Evolutionary conservation across 1,140 invertebrate species (phyloP).

Genomic region (Drosophila paulistorum): DNA sequence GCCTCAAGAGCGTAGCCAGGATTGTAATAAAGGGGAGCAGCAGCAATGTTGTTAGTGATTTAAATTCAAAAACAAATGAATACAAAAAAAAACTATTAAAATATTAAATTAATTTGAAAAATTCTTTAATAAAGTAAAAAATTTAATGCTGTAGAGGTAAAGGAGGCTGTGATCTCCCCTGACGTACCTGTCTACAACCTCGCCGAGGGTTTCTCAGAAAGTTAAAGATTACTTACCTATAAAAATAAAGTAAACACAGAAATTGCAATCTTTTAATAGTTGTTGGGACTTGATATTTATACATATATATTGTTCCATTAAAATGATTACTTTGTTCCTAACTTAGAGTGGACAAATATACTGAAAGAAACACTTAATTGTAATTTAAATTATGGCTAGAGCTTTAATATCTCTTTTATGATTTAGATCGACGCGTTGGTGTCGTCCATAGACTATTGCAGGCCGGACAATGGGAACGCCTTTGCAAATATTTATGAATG

Average conservation of each 20-base stretch:
- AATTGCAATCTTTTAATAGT: too few species aligned
- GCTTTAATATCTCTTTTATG: not conserved
- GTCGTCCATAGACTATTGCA: conserved; percentile 56
- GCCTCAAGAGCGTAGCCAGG: not conserved
- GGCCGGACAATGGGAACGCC: conserved; percentile 58
- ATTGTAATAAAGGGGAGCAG: too few species aligned
- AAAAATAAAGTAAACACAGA: too few species aligned
- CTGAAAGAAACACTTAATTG: not conserved
- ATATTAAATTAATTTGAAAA: too few species aligned
- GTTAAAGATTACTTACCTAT: not conserved
- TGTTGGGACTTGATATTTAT: not conserved
- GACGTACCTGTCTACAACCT: too few species aligned
- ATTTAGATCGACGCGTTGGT: conserved; percentile 16
- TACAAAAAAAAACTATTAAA: too few species aligned
- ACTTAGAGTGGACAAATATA: not conserved
- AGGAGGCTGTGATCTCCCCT: too few species aligned
- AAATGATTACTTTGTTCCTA: too few species aligned
- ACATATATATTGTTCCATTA: not conserved
- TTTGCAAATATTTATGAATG: conserved; percentile 59
- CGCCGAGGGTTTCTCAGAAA: not conserved
- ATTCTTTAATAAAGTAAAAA: too few species aligned
- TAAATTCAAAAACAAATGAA: too few species aligned
- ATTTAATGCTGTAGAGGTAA: too few species aligned
- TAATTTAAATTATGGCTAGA: not conserved
- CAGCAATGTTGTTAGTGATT: too few species aligned